phyloP scores from a whole-genome alignment of 2,888 invertebrate species.

The Rhagonycha fulva region DNA sequence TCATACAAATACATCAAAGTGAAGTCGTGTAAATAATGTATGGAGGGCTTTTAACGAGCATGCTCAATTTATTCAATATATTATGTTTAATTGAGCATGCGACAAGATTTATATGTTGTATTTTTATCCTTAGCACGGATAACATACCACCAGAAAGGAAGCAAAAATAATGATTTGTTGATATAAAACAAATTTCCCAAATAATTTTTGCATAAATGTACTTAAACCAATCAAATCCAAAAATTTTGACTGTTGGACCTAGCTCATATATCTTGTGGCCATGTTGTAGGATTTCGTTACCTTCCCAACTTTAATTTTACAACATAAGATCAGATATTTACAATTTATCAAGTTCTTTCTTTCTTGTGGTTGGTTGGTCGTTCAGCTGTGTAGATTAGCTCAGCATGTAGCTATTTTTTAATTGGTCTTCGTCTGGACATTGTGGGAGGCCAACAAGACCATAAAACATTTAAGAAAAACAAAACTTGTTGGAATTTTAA shows the following conservation, averaged over 20 bases:
- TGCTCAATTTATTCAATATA: slow-evolving; percentile 54
- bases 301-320: not conserved
- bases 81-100: slow-evolving; percentile 54
- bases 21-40: slow-evolving; percentile 35
- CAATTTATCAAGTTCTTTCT: slow-evolving; percentile 42
- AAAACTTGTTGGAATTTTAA: slow-evolving; percentile 15
- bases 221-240: not conserved
- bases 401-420: slow-evolving; percentile 55
- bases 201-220: not conserved
- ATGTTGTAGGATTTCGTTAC: not conserved
- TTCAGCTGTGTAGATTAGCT: slow-evolving; percentile 45
- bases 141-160: not conserved
- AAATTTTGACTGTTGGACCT: not conserved
- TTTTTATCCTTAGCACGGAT: not conserved
- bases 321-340: slow-evolving; percentile 28
- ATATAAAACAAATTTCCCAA: not conserved
- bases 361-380: slow-evolving; percentile 49
- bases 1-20: not conserved
- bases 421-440: slow-evolving; percentile 48
- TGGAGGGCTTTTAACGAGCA: slow-evolving; percentile 46
- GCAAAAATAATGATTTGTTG: not conserved
- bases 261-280: not conserved
- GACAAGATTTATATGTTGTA: slow-evolving; percentile 50
- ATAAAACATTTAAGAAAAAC: slow-evolving; percentile 20
- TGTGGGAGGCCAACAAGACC: slow-evolving; percentile 38